Evolutionary conservation across 1,140 invertebrate genomes (phyloP).

Genomic region (Drosophila murphyi): DNA sequence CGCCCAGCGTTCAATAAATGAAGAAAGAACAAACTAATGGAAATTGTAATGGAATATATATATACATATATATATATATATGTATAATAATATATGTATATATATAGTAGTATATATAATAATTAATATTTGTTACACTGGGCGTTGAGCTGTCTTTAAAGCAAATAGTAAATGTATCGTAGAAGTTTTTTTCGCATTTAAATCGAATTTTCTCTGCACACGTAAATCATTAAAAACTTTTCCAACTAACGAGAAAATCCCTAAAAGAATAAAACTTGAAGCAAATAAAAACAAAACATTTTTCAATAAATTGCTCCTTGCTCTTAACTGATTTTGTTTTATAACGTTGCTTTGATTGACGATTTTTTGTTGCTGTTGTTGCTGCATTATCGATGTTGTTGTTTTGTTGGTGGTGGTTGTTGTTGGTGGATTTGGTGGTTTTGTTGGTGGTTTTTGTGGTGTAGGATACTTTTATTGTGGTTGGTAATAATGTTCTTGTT

Average conservation of each 20-base stretch:
- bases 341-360: constrained; percentile 49
- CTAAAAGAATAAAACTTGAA: constrained; percentile 23
- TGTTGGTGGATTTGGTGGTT: constrained; percentile 17
- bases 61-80: background rate
- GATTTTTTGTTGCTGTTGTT: constrained; percentile 40
- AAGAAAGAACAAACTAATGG: constrained; percentile 13
- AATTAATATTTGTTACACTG: constrained; percentile 61
- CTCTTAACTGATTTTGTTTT: constrained; percentile 20
- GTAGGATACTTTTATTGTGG: constrained; percentile 46
- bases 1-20: constrained; percentile 65
- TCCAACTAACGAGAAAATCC: background rate
- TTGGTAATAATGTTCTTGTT: constrained; percentile 18
- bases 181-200: background rate
- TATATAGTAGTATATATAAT: constrained; percentile 1
- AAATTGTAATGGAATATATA: background rate
- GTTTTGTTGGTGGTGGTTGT: constrained; percentile 34
- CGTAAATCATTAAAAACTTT: background rate
- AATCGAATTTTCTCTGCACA: no score
- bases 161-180: constrained; percentile 4
- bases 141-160: constrained; percentile 42
- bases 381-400: constrained; percentile 49
- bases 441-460: constrained; percentile 60
- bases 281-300: constrained; percentile 10
- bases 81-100: background rate
- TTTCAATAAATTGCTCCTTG: constrained; percentile 66